Evolutionary conservation across 2,888 invertebrate genomes (phyloP).

Genomic region (Drosophila robusta): DNA sequence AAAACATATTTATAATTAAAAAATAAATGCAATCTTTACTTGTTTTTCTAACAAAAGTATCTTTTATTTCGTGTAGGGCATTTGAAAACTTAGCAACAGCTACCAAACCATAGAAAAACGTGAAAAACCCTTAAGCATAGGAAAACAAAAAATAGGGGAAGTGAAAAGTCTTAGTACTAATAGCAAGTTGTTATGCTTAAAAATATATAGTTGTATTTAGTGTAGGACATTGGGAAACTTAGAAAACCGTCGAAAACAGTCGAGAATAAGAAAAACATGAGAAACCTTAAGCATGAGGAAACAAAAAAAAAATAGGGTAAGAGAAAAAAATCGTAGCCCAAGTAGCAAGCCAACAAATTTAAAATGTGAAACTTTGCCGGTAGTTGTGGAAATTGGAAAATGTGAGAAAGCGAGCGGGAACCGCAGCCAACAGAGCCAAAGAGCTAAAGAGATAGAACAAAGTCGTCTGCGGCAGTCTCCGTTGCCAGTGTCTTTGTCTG

Average conservation of each 20-base stretch:
- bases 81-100: constrained; percentile 15
- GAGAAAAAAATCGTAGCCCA: constrained; percentile 45
- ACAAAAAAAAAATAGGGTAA: constrained; percentile 8
- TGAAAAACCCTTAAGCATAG: no score
- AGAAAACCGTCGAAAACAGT: constrained; percentile 12
- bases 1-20: no score
- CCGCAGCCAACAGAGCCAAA: constrained; percentile 62
- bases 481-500: constrained; percentile 43
- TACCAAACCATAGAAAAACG: constrained; percentile 3
- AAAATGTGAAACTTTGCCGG: constrained; percentile 71
- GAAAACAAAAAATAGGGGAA: no score
- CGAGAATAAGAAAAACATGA: constrained; percentile 24
- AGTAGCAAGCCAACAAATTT: constrained; percentile 64
- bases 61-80: constrained; percentile 12
- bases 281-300: constrained; percentile 10
- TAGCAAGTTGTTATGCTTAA: background rate
- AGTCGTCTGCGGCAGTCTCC: constrained; percentile 58
- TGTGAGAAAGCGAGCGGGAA: constrained; percentile 57
- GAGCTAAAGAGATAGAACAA: constrained; percentile 55
- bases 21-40: constrained; percentile 1
- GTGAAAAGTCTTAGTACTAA: no score
- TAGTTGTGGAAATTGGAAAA: constrained; percentile 43
- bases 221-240: constrained; percentile 24
- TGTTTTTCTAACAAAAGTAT: background rate
- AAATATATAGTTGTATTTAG: constrained; percentile 9